These are phyloP conservation scores for Chloroceryle aenea DNA, from an alignment of 2,113 vertebrate genomes.

Conservation along the genomic window DNA sequence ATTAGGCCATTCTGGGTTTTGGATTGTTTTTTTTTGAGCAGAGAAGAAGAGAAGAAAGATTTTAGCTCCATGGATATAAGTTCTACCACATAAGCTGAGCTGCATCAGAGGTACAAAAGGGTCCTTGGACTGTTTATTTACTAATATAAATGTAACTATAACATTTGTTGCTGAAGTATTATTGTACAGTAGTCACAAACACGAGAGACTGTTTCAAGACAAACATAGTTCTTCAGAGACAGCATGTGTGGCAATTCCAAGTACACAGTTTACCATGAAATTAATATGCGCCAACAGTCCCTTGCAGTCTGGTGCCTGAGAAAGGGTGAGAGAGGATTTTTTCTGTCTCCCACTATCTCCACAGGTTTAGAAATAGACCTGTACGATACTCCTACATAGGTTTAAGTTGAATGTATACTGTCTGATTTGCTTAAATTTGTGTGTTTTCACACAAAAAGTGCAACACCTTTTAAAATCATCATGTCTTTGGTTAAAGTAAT, in stretches of 20 bases:
- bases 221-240: slow-evolving; percentile 26
- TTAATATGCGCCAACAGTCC: slow-evolving; percentile 57
- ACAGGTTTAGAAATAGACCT: background rate
- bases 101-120: background rate
- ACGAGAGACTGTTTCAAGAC: slow-evolving; percentile 6
- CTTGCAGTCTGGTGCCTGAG: slow-evolving; percentile 34
- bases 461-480: background rate
- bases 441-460: background rate
- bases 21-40: background rate
- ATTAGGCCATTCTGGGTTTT: slow-evolving; percentile 32
- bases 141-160: slow-evolving; percentile 41
- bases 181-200: slow-evolving; percentile 28
- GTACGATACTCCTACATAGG: background rate
- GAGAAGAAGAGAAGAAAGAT: background rate
- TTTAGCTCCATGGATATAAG: background rate
- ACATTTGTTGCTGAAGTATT: slow-evolving; percentile 31
- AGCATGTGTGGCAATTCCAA: slow-evolving; percentile 52
- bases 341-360: background rate
- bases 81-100: background rate
- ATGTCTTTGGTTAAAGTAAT: background rate
- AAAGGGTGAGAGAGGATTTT: background rate
- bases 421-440: background rate
- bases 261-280: slow-evolving; percentile 22
- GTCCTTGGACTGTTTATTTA: slow-evolving; percentile 26
- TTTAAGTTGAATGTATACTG: background rate